Base-by-base conservation (phyloP, 2,113 vertebrate species). In the Polypterus senegalus region DNA sequence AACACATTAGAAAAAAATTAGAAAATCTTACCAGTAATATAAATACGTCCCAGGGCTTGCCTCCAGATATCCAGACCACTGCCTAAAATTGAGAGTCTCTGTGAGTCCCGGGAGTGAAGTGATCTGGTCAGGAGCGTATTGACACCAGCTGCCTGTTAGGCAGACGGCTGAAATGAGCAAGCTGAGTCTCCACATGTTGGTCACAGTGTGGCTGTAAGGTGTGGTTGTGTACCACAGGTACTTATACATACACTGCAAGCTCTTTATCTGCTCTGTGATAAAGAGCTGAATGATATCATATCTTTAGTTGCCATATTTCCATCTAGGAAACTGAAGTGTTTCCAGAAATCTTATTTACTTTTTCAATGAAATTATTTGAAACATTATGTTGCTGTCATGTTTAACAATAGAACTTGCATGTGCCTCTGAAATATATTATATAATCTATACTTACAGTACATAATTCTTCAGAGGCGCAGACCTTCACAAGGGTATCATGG, bases 51-150 rank as follows among this genome's bases (percentile, higher is more conserved):
- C 66, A 5, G 60, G 44, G 1, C 68, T 69, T 5, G 68, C 65
- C 8, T 69, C 58, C 9, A 71, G 69, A 49, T 67, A 76, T 4
- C 68, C 68, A 1, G 66, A 70, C 61, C 70, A 73, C 3, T 71
- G 67, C 53, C 46, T 61, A 67, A 75, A 71, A 46, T 55, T 58
- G 27, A 60, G 69, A 43, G 7, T 61, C 48, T 63, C 53, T 11
- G 63, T 47, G 52, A 68, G 65, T 2, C 68, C 74, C 2, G 70
- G 70, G n/a, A 72, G 48, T 1, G 59, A 67, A 10, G 63, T 68
- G 64, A 76, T 60, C 3, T 78, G 68, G 45, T 82, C 76, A 7
- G 44, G 69, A 3, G 53, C 4, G 1, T 56, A 54, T 11, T 70
- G 64, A 5, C 66, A 59, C 5, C 52, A 44, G 48, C 66, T 9